Conservation (phyloP, 2,113 vertebrate genomes). For the Entelurus aequoreus region DNA sequence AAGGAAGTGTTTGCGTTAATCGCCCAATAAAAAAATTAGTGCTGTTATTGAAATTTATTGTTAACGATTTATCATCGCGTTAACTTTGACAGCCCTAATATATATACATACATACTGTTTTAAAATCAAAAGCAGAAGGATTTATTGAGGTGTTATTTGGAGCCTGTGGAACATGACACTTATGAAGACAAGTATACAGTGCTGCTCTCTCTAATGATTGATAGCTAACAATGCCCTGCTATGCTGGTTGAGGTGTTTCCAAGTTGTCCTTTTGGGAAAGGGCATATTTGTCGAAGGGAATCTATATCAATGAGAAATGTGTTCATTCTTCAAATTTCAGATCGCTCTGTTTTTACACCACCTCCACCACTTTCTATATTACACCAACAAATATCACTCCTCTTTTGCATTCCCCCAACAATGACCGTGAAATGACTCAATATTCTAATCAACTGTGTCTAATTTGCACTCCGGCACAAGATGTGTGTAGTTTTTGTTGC, state of each 20-base stretch:
- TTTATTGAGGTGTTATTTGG: constrained; percentile 16
- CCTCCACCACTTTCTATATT: constrained; percentile 16
- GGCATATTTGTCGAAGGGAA: constrained; percentile 59
- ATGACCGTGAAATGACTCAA: constrained; percentile 68
- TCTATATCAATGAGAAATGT: constrained; percentile 61
- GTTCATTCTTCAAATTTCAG: constrained; percentile 49
- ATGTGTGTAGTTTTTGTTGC: constrained; percentile 55
- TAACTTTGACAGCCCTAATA: too few species aligned
- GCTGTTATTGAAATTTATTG: too few species aligned
- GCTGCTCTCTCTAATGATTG: constrained; percentile 44
- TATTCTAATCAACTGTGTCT: constrained; percentile 74
- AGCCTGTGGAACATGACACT: constrained; percentile 26
- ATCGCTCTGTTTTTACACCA: constrained; percentile 16
- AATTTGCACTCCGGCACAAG: constrained; percentile 67
- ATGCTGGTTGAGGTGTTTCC: constrained; percentile 49
- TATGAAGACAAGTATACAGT: constrained; percentile 25
- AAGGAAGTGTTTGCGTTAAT: too few species aligned
- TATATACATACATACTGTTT: constrained; percentile 34
- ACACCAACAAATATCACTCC: constrained; percentile 40
- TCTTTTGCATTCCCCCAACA: constrained; percentile 64
- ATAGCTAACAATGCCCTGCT: constrained; percentile 44
- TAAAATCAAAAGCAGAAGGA: not conserved
- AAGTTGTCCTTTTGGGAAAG: constrained; percentile 63
- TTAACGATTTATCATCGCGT: too few species aligned
- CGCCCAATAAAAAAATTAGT: too few species aligned